phyloP scores from a whole-genome alignment of 2,113 vertebrate species.

The Pteropus alecto region DNA sequence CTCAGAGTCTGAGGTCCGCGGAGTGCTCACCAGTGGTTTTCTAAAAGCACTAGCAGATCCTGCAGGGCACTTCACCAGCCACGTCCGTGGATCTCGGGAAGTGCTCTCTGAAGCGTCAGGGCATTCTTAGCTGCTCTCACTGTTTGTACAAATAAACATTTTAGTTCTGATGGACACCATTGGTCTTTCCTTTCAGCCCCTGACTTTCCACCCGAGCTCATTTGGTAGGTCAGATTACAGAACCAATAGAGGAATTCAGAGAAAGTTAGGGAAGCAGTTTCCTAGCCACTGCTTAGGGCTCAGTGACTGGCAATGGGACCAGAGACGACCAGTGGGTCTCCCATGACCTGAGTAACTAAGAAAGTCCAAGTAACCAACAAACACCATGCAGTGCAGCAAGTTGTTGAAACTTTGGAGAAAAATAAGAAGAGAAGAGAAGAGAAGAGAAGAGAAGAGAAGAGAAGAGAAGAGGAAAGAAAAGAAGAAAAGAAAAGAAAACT shows the following conservation, averaged over 20 bases:
- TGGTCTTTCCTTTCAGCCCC: neutral
- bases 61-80: rapidly evolving
- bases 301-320: neutral
- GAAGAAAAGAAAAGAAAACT: neutral
- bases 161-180: neutral
- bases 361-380: neutral
- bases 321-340: neutral
- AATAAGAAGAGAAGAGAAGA: neutral
- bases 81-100: neutral
- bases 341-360: neutral
- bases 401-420: neutral
- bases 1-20: neutral
- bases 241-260: neutral
- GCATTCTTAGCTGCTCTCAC: neutral
- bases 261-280: neutral
- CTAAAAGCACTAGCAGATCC: neutral
- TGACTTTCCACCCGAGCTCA: neutral
- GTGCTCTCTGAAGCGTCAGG: neutral
- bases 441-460: neutral
- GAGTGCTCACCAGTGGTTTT: rapidly evolving
- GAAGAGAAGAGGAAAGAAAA: neutral
- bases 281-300: neutral
- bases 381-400: neutral
- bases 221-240: neutral
- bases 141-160: neutral